Evolutionary conservation across 2,888 invertebrate species (phyloP), one percentile per base, ranked within the genome.

Genomic region (Tillus elongatus): DNA sequence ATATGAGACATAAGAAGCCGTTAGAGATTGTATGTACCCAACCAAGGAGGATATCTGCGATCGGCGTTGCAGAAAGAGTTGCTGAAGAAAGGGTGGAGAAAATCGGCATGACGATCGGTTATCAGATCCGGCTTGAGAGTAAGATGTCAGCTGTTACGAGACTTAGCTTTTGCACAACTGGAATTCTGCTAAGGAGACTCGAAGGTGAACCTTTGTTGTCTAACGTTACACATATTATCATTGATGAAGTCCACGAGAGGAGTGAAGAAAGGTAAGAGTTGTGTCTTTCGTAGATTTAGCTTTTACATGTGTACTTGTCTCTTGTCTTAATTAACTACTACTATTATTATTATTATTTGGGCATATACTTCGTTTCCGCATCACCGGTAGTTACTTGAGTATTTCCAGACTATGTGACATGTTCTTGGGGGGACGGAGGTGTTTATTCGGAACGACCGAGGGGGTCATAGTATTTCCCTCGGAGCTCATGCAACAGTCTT

Each of bases 201-300:
- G 83, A 88, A 50, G 77, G 82, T 26, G 89, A 91, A 56, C 79
- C 82, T 0, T 68, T 78, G 4, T 61, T 92, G 14, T 71, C 74
- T 14, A 77, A 79, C 2, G 81, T 93, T 1, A 84, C 89, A 0
- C 93, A 95, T 57, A 68, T 88, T 4, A 74, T 88, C 41, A 82
- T 88, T 0, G 95, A 95, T 60, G 95, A 95, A 67, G 88, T 95
- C 0, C 95, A 95, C 57, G 93, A 95, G 61, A 71, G 95, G 36
- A 86, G 85, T 14, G 85, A 89, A 53, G 86, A 89, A 58, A 85
- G 76, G 77, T 67, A 71, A 70, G 62, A 47, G 6, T 19, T 19
- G 24, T 19, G 6, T 19, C 6, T 8, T 8, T 19, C 6, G 24
- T 19, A 8, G 24, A n/a, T n/a, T n/a, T n/a, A n/a, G n/a, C n/a